A percentile compares a stretch with the other conserved stretches of the same genome.
Conservation (phyloP, 2,113 vertebrate species). For the Oreocharis arfaki region DNA sequence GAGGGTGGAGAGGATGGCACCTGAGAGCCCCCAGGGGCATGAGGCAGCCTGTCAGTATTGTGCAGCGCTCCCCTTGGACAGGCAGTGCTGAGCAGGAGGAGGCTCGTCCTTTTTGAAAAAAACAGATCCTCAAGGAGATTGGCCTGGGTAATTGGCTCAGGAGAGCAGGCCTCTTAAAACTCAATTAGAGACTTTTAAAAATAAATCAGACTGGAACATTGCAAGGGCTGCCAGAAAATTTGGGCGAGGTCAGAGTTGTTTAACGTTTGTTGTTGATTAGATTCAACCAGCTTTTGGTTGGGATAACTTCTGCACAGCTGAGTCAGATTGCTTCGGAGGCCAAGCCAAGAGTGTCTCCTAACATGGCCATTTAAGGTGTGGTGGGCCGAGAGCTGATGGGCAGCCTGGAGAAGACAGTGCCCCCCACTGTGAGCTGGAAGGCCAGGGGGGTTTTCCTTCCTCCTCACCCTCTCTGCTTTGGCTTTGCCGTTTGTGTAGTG, state of each 20-base stretch:
- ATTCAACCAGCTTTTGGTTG: slow-evolving; percentile 15
- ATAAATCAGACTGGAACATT: slow-evolving; percentile 59
- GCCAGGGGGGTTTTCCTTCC: accelerated
- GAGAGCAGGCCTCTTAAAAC: slow-evolving; percentile 62
- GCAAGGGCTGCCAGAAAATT: slow-evolving; percentile 39
- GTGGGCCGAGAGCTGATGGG: slow-evolving; percentile 10
- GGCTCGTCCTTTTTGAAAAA: not conserved
- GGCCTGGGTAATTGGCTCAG: slow-evolving; percentile 47
- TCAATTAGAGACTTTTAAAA: slow-evolving; percentile 67
- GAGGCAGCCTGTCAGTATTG: not conserved
- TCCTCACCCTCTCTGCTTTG: accelerated
- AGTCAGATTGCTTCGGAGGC: slow-evolving; percentile 1
- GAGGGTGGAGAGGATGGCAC: not conserved
- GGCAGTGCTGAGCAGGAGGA: not conserved
- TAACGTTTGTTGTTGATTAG: slow-evolving; percentile 30
- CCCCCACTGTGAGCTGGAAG: not conserved
- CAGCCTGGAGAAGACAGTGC: not conserved
- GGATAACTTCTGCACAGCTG: not conserved
- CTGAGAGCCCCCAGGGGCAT: accelerated
- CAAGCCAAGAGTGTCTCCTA: slow-evolving; percentile 19
- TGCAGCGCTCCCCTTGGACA: not conserved
- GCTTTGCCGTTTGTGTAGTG: not conserved
- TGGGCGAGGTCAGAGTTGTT: slow-evolving; percentile 42
- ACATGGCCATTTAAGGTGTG: slow-evolving; percentile 46
- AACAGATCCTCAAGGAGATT: not conserved